These are phyloP conservation scores for Calameuta pallipes DNA, from an alignment of 2,888 invertebrate species.

Conservation along the genomic window DNA sequence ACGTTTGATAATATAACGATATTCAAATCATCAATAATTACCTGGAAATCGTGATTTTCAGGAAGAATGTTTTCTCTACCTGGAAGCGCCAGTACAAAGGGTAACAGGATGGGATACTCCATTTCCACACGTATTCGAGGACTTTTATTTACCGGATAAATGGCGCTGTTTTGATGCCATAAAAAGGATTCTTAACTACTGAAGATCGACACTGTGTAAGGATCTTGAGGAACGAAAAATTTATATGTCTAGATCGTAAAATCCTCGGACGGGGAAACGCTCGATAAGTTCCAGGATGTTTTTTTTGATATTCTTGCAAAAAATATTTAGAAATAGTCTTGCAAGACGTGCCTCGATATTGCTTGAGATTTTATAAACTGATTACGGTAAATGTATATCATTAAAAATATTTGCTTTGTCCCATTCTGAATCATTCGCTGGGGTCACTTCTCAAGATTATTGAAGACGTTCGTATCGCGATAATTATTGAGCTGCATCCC, in stretches of 20 bases:
- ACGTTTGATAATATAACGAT: background rate
- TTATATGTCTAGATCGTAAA: background rate
- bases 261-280: background rate
- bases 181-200: slow-evolving; percentile 80
- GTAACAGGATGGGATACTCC: slow-evolving; percentile 98
- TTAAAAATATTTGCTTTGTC: background rate
- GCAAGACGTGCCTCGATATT: background rate
- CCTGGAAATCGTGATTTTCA: slow-evolving; percentile 62
- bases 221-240: background rate
- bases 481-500: background rate
- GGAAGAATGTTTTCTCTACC: slow-evolving; percentile 92
- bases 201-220: slow-evolving; percentile 38
- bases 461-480: background rate
- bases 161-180: slow-evolving; percentile 91
- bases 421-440: too few relatives aligned
- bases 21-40: slow-evolving; percentile 11
- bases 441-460: background rate
- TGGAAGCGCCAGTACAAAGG: slow-evolving; percentile 92
- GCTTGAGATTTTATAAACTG: background rate
- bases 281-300: background rate
- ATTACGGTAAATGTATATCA: background rate
- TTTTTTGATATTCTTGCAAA: background rate
- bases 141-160: slow-evolving; percentile 95
- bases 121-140: slow-evolving; percentile 96
- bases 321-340: background rate